phyloP scores from a whole-genome alignment of 92 coral and sea anemone species.

The Epizoanthus ramosus region DNA sequence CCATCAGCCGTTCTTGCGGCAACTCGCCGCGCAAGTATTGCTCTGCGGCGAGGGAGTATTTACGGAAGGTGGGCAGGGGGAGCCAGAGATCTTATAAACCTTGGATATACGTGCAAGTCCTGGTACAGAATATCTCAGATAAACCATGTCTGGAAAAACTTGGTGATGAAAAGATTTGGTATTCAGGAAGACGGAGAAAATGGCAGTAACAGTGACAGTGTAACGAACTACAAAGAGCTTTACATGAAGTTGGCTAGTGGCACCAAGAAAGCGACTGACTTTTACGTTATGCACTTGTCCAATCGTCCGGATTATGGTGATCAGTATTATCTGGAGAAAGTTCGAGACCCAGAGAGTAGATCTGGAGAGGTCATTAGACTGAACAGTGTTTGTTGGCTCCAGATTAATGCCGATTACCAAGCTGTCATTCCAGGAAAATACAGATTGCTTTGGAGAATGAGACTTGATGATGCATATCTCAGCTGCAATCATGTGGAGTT shows the following conservation, averaged over 20 bases:
- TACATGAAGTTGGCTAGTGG: slow-evolving; percentile 62
- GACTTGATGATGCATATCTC: slow-evolving; percentile 59
- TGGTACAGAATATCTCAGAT: slow-evolving; percentile 55
- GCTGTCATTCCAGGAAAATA: slow-evolving; percentile 73
- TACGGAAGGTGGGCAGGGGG: too few relatives aligned
- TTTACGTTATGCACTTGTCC: slow-evolving; percentile 51
- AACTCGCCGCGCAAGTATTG: neutral
- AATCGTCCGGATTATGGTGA: slow-evolving; percentile 3
- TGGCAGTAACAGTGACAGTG: neutral
- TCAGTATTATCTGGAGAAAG: slow-evolving; percentile 56
- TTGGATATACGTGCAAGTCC: slow-evolving; percentile 70
- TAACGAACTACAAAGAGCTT: slow-evolving; percentile 51
- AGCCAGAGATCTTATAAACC: slow-evolving; percentile 58
- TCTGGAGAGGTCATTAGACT: slow-evolving; percentile 66
- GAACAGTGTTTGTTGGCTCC: slow-evolving; percentile 71
- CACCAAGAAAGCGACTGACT: slow-evolving; percentile 57
- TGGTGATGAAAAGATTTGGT: slow-evolving; percentile 57
- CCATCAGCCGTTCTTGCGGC: neutral
- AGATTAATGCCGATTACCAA: slow-evolving; percentile 47
- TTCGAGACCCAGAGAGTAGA: slow-evolving; percentile 60
- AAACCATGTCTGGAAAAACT: too few relatives aligned
- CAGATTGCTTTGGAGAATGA: slow-evolving; percentile 66
- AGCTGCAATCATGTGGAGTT: slow-evolving; percentile 65
- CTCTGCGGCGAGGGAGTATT: too few relatives aligned
- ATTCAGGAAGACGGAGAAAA: neutral